Percentiles rank a stretch among this genome's conserved stretches.
phyloP scores from a whole-genome alignment of 2,797 vertebrate species.

The Orestias chungarensis region DNA sequence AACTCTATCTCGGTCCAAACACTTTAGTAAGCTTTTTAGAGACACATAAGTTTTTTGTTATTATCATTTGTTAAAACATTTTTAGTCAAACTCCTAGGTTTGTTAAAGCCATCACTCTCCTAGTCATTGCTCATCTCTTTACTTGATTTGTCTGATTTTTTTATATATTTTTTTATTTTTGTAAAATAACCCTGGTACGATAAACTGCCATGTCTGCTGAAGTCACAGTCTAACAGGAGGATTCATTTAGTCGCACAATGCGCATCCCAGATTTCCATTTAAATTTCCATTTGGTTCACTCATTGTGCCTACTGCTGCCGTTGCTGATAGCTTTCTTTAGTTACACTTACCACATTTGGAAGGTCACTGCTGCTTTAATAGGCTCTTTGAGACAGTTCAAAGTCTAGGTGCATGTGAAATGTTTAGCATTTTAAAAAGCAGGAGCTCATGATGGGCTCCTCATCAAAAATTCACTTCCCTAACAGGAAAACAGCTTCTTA shows the following conservation, averaged over 20 bases:
- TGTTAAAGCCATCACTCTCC: not conserved
- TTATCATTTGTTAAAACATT: not conserved
- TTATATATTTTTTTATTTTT: not conserved
- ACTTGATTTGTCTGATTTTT: not conserved
- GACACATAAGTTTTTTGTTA: not conserved
- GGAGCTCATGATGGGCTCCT: not conserved
- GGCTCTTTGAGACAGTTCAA: slow-evolving; percentile 13
- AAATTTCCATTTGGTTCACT: slow-evolving; percentile 59
- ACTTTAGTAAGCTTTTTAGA: not conserved
- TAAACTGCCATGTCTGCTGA: slow-evolving; percentile 2
- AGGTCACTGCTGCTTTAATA: slow-evolving; percentile 55
- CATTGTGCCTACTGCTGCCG: slow-evolving; percentile 24
- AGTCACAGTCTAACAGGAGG: not conserved
- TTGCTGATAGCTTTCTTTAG: slow-evolving; percentile 31
- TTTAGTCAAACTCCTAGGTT: not conserved
- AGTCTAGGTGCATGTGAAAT: slow-evolving; percentile 2
- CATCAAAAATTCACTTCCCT: not conserved
- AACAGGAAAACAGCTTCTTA: not conserved
- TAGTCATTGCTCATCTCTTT: not conserved
- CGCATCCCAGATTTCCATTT: slow-evolving; percentile 58
- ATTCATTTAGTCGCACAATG: slow-evolving; percentile 18
- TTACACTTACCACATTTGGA: slow-evolving; percentile 32
- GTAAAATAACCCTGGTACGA: not conserved
- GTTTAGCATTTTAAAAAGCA: slow-evolving; percentile 2
- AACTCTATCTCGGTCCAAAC: not conserved